phyloP scores from a whole-genome alignment of 2,113 vertebrate genomes.

The Ochotona curzoniae region DNA sequence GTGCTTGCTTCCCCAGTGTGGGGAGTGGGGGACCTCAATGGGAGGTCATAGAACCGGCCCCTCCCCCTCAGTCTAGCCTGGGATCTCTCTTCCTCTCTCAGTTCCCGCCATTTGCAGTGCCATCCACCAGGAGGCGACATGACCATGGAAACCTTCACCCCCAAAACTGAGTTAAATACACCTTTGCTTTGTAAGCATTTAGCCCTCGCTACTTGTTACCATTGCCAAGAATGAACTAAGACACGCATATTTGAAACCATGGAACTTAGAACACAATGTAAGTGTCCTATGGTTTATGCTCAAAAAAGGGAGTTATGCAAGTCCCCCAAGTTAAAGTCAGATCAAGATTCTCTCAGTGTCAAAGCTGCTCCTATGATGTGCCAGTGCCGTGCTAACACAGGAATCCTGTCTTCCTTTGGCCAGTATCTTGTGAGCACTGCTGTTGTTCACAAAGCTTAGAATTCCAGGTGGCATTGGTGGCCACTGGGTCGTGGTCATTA shows the following conservation, averaged over 20 bases:
- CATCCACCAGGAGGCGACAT: too few species aligned
- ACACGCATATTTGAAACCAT: neutral
- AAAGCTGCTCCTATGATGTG: neutral
- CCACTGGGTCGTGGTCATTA: neutral
- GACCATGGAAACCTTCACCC: too few species aligned
- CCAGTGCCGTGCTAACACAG: neutral
- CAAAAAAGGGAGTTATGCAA: neutral
- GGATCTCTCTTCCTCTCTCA: too few species aligned
- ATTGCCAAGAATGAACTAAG: too few species aligned
- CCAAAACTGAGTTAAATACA: too few species aligned
- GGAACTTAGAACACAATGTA: neutral
- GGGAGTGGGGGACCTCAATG: too few species aligned
- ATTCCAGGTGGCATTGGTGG: slow-evolving; percentile 15
- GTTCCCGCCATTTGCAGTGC: too few species aligned
- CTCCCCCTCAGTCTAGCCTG: too few species aligned
- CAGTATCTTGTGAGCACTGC: neutral
- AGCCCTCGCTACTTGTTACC: too few species aligned
- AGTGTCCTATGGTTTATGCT: slow-evolving; percentile 21
- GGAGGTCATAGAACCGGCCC: too few species aligned
- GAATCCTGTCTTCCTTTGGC: neutral
- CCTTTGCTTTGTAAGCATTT: too few species aligned
- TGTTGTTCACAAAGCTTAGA: neutral
- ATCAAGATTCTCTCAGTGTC: neutral
- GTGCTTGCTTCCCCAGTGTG: too few species aligned
- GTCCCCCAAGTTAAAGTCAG: neutral